A percentile compares a stretch with the other conserved stretches of the same genome.
Conservation (phyloP, 1,140 invertebrate species). For the Drosophila yakuba region DNA sequence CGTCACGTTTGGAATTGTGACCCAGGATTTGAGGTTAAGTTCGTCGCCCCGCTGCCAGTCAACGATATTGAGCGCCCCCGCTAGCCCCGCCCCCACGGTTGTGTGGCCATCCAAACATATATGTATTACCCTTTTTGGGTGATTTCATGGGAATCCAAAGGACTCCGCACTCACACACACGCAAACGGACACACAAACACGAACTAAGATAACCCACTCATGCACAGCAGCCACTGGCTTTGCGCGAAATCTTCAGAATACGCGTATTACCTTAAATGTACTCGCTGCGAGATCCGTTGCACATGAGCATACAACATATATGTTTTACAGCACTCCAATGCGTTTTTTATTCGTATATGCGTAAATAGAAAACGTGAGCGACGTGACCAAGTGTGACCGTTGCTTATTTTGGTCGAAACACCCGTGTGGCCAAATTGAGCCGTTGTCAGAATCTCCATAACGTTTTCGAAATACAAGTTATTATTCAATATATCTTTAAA, state of each 20-base stretch:
- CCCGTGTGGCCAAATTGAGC: too few relatives aligned
- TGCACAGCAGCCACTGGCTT: slow-evolving; percentile 10
- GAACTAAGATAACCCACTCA: too few relatives aligned
- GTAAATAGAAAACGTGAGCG: slow-evolving; percentile 1
- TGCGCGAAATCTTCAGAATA: slow-evolving; percentile 2
- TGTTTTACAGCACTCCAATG: neutral
- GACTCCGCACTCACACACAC: slow-evolving; percentile 18
- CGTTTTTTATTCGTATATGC: neutral
- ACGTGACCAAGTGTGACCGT: slow-evolving; percentile 1
- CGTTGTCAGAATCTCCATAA: too few relatives aligned
- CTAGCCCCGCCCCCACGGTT: neutral
- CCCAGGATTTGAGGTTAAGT: slow-evolving; percentile 42
- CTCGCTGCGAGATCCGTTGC: slow-evolving; percentile 34
- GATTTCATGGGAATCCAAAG: neutral
- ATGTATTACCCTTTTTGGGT: neutral
- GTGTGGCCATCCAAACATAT: too few relatives aligned
- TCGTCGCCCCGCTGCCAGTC: slow-evolving; percentile 9
- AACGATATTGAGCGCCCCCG: neutral
- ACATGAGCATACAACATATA: slow-evolving; percentile 18
- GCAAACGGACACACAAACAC: slow-evolving; percentile 2
- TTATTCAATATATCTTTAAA: too few relatives aligned
- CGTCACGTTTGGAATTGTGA: slow-evolving; percentile 19
- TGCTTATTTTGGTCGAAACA: neutral
- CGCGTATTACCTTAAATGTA: slow-evolving; percentile 56
- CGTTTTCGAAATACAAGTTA: too few relatives aligned